These are phyloP conservation scores for Xiphorhynchus erythropygius DNA, from an alignment of 2,797 vertebrate genomes.

Conservation along the genomic window DNA sequence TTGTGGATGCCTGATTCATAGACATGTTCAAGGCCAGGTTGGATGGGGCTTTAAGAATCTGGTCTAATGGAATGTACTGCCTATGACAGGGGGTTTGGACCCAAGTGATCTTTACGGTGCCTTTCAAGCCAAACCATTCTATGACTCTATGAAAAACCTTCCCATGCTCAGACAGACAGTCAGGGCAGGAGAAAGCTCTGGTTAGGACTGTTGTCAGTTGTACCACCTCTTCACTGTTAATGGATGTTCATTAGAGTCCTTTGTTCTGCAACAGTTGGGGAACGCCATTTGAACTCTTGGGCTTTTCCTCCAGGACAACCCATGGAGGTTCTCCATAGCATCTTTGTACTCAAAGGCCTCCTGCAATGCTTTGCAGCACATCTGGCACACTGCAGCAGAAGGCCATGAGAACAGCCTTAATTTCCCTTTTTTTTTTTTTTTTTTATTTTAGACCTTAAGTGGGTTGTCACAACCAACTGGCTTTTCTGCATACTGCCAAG, in stretches of 20 bases:
- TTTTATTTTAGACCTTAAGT: neutral
- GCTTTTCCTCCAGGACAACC: neutral
- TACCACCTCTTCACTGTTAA: neutral
- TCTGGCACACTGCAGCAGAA: neutral
- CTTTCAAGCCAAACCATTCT: neutral
- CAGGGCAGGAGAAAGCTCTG: neutral
- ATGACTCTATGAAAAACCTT: neutral
- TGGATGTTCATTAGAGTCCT: neutral
- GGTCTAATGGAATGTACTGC: neutral
- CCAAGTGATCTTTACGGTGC: neutral
- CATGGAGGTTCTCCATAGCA: neutral
- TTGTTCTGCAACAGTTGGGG: neutral
- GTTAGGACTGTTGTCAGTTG: neutral
- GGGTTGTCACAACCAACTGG: neutral
- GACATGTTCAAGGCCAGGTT: neutral
- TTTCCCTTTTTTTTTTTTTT: neutral
- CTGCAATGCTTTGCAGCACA: neutral
- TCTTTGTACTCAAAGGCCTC: neutral
- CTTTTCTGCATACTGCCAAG: neutral
- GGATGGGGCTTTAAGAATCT: neutral
- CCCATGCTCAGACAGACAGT: neutral
- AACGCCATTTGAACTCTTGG: neutral
- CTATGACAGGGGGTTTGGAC: neutral
- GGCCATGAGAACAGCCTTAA: neutral
- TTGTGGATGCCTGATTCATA: neutral